Percentiles rank a stretch among this genome's conserved stretches.
Evolutionary conservation across 2,113 vertebrate species (phyloP).

Genomic region (Cinclus cinclus): DNA sequence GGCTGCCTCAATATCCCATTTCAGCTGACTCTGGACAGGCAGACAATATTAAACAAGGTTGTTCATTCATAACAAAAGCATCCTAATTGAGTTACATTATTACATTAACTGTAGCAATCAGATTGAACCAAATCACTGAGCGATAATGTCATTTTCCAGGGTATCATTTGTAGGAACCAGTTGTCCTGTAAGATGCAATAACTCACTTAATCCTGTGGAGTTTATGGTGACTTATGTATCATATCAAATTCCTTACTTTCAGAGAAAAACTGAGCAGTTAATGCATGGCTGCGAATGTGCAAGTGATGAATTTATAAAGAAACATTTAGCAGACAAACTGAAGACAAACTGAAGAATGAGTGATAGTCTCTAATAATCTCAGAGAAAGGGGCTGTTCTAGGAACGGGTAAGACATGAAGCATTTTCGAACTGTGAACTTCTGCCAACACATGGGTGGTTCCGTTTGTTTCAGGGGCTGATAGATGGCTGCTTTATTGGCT

Average conservation of each 20-base stretch:
- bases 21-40: constrained; percentile 37
- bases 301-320: neutral
- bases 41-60: constrained; percentile 58
- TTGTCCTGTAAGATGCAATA: constrained; percentile 54
- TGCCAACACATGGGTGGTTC: neutral
- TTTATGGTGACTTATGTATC: constrained; percentile 63
- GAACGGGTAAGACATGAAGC: neutral
- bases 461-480: neutral
- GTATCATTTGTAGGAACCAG: constrained; percentile 61
- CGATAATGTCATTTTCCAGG: constrained; percentile 62
- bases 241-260: constrained; percentile 34
- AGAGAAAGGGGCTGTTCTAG: neutral
- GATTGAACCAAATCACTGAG: constrained; percentile 65
- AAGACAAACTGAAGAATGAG: neutral
- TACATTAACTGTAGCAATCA: constrained; percentile 70
- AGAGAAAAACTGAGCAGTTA: neutral
- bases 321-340: neutral
- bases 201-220: constrained; percentile 56
- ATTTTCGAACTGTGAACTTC: neutral
- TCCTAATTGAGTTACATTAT: constrained; percentile 69
- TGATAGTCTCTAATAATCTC: neutral
- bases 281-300: constrained; percentile 12
- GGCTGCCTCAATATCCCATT: neutral
- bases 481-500: neutral
- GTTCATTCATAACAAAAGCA: constrained; percentile 66